Percentiles rank a stretch among this genome's conserved stretches.
phyloP scores from a whole-genome alignment of 2,797 vertebrate genomes.

The Tokudaia muenninki region DNA sequence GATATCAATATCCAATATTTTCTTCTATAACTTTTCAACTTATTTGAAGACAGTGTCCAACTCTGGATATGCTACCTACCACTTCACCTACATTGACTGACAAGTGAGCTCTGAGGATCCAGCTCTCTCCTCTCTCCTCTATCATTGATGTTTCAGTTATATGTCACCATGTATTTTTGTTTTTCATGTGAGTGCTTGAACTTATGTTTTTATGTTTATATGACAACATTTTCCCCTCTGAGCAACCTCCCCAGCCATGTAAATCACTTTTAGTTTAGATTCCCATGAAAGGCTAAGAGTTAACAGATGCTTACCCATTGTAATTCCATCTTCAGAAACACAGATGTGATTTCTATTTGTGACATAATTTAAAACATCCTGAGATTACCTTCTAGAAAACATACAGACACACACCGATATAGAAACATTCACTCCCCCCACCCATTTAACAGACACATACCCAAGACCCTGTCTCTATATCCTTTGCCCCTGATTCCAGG shows the following conservation, averaged over 20 bases:
- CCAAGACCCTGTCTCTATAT: not conserved
- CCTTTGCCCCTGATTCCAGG: not conserved
- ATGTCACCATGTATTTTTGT: not conserved
- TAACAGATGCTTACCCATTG: not conserved
- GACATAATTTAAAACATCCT: not conserved
- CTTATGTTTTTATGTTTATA: not conserved
- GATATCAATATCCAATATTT: not conserved
- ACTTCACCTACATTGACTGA: not conserved
- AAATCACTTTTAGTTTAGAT: not conserved
- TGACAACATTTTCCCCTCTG: too few species aligned
- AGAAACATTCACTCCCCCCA: not conserved
- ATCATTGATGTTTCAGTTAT: not conserved
- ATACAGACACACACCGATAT: not conserved
- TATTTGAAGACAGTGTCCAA: not conserved
- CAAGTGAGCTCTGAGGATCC: not conserved
- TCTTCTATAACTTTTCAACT: not conserved
- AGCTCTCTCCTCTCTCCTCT: not conserved
- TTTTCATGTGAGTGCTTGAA: not conserved
- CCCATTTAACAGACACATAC: not conserved
- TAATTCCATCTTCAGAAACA: not conserved
- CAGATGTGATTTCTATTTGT: not conserved
- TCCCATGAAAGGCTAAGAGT: not conserved
- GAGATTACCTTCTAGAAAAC: not conserved
- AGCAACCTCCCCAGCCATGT: not conserved
- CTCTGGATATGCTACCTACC: not conserved